A percentile compares a stretch with the other conserved stretches of the same genome.
Evolutionary conservation across 2,888 invertebrate genomes (phyloP).

Genomic region (Heliconius hortense): DNA sequence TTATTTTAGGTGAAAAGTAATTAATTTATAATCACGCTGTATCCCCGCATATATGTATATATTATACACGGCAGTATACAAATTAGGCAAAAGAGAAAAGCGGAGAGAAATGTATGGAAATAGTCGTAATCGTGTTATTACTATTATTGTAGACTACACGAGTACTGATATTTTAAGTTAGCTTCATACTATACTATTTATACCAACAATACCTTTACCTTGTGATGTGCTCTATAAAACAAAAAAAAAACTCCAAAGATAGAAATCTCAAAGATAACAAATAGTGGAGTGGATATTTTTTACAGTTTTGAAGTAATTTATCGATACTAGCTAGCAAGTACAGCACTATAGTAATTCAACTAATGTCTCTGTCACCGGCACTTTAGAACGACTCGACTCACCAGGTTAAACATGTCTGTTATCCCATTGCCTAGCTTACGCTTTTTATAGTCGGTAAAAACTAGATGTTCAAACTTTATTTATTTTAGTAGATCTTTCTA

Average conservation of each 20-base stretch:
- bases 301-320: not conserved
- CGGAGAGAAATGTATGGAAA: no score
- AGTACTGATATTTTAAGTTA: no score
- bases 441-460: slow-evolving; percentile 20
- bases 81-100: no score
- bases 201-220: not conserved
- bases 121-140: no score
- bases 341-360: slow-evolving; percentile 36
- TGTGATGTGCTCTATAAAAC: not conserved
- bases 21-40: no score
- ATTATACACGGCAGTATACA: no score
- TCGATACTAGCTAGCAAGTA: slow-evolving; percentile 25
- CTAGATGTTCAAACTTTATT: not conserved
- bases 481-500: slow-evolving; percentile 3
- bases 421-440: slow-evolving; percentile 27
- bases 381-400: slow-evolving; percentile 39
- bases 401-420: slow-evolving; percentile 36
- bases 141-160: no score
- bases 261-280: not conserved
- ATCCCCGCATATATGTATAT: no score
- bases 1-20: no score
- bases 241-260: not conserved
- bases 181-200: no score
- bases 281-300: not conserved
- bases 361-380: slow-evolving; percentile 41